Evolutionary conservation across 2,113 vertebrate species (phyloP).

Genomic region (Plotosus lineatus): DNA sequence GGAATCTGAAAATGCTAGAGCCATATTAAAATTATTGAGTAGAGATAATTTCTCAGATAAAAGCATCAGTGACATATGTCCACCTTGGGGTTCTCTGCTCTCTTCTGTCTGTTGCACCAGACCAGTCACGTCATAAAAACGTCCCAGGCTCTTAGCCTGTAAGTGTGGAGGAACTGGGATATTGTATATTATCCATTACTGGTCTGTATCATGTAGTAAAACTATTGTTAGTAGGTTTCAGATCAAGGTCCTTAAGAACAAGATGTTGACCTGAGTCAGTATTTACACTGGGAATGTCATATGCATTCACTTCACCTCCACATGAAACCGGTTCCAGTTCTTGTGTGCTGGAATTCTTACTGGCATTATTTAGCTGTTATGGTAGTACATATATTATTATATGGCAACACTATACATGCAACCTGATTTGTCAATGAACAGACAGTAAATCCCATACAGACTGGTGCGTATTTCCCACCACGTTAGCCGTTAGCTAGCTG

Average conservation of each 20-base stretch:
- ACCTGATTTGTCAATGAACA: too few species aligned
- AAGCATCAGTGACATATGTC: constrained; percentile 18
- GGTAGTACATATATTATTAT: too few species aligned
- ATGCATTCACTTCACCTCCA: not conserved
- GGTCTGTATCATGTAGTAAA: not conserved
- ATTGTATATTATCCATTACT: not conserved
- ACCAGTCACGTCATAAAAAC: constrained; percentile 33
- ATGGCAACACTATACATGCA: too few species aligned
- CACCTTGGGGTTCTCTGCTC: not conserved
- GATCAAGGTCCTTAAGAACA: not conserved
- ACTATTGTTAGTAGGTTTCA: not conserved
- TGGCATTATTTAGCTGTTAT: not conserved
- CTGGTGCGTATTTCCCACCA: too few species aligned
- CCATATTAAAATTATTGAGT: not conserved
- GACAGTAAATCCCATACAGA: too few species aligned
- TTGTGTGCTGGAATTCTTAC: not conserved
- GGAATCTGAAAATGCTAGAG: not conserved
- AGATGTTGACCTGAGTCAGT: not conserved
- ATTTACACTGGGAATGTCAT: not conserved
- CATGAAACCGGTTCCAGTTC: not conserved
- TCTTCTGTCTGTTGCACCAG: constrained; percentile 25
- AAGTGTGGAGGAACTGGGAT: not conserved
- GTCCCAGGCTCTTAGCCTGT: not conserved
- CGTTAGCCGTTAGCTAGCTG: too few species aligned
- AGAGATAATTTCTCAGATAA: not conserved